Base-by-base conservation (phyloP, 2,888 invertebrate genomes). In the Leptopilina myrica region DNA sequence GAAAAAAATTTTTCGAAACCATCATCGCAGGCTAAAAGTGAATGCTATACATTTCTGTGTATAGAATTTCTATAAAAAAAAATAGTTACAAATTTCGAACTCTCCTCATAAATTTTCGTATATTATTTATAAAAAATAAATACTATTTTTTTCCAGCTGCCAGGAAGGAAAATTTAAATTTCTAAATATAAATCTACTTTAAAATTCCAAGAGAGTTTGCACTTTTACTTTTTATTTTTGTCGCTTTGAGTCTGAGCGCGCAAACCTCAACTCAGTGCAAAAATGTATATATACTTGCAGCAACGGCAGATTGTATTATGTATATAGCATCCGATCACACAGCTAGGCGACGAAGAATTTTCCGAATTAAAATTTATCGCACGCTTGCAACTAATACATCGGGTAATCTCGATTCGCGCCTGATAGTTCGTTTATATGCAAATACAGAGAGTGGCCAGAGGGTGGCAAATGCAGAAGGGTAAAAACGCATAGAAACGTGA, bases 401-500 rank as follows among this genome's bases (percentile, higher is more conserved):
- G 80, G 77, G 77, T 79, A 80, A 80, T 82, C 79, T 81, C 66
- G 80, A 80, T 78, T 77, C 67, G 64, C 79, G 79, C 75, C 79
- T 81, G 80, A 82, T 87, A 86, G 86, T 89, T 88, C 88, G 88
- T 89, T 89, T 89, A 87, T 88, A 89, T 89, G 89, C 87, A 89
- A 89, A 89, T 89, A 83, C 84, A 80, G 78, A 56, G 73, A 73
- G 73, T 73, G 79, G 83, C 84, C 80, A 78, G 77, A 82, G 67
- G 82, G 78, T 81, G 84, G 81, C 82, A 83, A 83, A 80, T 33
- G 53, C 20, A 40, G 78, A 73, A 77, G 73, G 64, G 56, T 69
- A 62, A 76, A 20, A 75, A 76, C 81, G 78, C 78, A 75, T 73
- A 76, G 75, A 78, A 62, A 67, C 49, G 69, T 53, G 69, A 73